These are phyloP conservation scores for Thaumatotibia leucotreta DNA, from an alignment of 1,140 invertebrate genomes.

Conservation along the genomic window DNA sequence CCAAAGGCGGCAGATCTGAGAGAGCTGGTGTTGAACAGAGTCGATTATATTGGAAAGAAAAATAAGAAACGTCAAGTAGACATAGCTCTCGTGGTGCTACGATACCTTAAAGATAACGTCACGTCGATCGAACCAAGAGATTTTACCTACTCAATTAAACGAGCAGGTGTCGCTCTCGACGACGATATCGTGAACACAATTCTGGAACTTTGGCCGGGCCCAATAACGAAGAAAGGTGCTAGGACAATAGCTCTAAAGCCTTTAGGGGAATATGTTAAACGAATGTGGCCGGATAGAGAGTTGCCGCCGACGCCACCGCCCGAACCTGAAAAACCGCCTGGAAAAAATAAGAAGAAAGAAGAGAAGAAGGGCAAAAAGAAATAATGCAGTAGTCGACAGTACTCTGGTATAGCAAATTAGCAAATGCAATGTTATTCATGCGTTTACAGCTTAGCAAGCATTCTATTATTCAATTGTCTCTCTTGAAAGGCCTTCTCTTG, in stretches of 20 bases:
- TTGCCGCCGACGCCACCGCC: constrained; percentile 52
- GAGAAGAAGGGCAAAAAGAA: constrained; percentile 10
- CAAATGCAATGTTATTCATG: too few relatives aligned
- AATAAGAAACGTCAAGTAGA: not conserved
- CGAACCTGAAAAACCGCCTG: constrained; percentile 31
- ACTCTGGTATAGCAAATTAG: too few relatives aligned
- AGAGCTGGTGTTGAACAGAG: constrained; percentile 29
- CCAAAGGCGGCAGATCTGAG: constrained; percentile 23
- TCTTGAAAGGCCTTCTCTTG: too few relatives aligned
- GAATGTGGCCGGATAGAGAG: constrained; percentile 57
- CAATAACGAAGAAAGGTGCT: not conserved
- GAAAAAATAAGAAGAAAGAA: constrained; percentile 25
- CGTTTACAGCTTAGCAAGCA: too few relatives aligned
- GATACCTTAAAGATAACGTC: not conserved
- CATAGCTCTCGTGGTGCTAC: not conserved
- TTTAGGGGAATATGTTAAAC: constrained; percentile 47
- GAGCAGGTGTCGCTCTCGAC: not conserved
- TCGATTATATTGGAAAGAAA: constrained; percentile 15
- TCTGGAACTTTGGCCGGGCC: not conserved
- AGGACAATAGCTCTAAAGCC: constrained; percentile 17
- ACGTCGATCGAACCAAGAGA: not conserved
- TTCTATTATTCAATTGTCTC: too few relatives aligned
- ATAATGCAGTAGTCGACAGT: too few relatives aligned
- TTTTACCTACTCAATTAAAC: not conserved
- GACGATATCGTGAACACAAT: not conserved